Percentiles rank a stretch among this genome's conserved stretches.
These are phyloP conservation scores for Stomatorhinus ivindoensis DNA, from an alignment of 2,113 vertebrate genomes.

Conservation along the genomic window DNA sequence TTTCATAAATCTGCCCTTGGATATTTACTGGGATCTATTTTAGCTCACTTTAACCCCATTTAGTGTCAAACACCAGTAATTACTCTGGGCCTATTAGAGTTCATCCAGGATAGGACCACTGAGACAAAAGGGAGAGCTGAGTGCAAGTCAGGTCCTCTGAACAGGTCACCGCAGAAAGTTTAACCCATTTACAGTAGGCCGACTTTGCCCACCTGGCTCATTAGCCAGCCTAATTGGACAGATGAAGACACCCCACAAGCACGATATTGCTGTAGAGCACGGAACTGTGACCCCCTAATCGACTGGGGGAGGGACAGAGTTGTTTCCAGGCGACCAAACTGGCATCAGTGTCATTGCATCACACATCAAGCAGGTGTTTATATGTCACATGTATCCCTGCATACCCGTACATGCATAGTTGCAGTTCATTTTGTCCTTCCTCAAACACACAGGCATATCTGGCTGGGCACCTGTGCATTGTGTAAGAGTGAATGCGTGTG, in stretches of 20 bases:
- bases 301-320: background rate
- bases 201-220: background rate
- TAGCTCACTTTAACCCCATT: background rate
- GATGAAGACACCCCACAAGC: background rate
- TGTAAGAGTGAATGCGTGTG: background rate
- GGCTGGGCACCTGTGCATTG: background rate
- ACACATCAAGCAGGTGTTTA: background rate
- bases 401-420: background rate
- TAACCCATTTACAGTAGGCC: background rate
- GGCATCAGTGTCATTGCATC: background rate
- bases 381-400: background rate
- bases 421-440: background rate
- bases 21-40: background rate
- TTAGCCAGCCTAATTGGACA: background rate
- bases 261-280: background rate
- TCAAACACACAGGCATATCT: background rate
- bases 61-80: background rate
- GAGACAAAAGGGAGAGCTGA: background rate
- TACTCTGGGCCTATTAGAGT: background rate
- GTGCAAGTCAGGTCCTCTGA: background rate
- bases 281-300: background rate
- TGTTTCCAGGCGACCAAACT: background rate
- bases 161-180: background rate
- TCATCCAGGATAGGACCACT: background rate
- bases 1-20: background rate